phyloP scores from a whole-genome alignment of 2,797 vertebrate genomes.

The Macroramphosus scolopax region DNA sequence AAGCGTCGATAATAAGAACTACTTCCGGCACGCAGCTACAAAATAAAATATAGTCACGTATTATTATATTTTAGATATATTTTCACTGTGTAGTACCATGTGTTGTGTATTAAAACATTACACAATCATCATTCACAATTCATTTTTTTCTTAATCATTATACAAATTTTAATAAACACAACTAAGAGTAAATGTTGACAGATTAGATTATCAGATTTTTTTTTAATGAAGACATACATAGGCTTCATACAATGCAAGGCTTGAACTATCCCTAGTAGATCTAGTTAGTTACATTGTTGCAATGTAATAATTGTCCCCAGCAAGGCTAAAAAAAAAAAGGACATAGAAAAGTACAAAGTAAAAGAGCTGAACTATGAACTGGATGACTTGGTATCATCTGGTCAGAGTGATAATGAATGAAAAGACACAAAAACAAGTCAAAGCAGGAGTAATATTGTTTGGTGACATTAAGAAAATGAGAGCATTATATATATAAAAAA shows the following conservation, averaged over 20 bases:
- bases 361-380: conserved; percentile 13
- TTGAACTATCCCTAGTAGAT: conserved; percentile 20
- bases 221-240: conserved; percentile 59
- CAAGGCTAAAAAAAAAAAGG: conserved; percentile 40
- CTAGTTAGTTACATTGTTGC: conserved; percentile 67
- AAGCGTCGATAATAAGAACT: rapidly evolving
- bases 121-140: no score
- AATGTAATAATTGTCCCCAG: conserved; percentile 61
- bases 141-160: conserved; percentile 20
- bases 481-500: conserved; percentile 33
- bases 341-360: conserved; percentile 47
- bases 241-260: conserved; percentile 42
- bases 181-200: conserved; percentile 24
- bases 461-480: conserved; percentile 22
- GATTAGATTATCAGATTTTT: conserved; percentile 22
- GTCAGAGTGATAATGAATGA: conserved; percentile 23
- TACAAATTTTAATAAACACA: conserved; percentile 38
- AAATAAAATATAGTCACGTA: conserved; percentile 41
- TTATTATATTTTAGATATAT: no score
- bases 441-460: conserved; percentile 20
- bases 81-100: no score
- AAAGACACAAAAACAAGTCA: conserved; percentile 27
- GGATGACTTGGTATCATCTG: conserved; percentile 17
- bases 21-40: conserved; percentile 43
- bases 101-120: no score